phyloP scores from a whole-genome alignment of 2,113 vertebrate species.

The Myodes glareolus region DNA sequence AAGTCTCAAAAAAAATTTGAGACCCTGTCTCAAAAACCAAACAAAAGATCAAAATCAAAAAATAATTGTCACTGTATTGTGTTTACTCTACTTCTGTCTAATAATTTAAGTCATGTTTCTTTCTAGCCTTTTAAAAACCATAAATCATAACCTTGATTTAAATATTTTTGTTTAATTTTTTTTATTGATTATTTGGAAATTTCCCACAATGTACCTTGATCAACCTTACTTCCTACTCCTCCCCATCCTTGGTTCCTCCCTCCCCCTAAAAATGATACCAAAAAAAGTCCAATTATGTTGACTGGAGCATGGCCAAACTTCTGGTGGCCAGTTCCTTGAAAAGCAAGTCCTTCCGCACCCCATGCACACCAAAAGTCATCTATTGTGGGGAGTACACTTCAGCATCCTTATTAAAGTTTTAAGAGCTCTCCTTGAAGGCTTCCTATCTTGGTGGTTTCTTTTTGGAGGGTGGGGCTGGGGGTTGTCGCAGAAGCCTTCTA shows the following conservation, averaged over 20 bases:
- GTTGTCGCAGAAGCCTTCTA: background rate
- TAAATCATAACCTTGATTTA: slow-evolving; percentile 37
- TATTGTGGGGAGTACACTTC: background rate
- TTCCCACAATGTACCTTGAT: background rate
- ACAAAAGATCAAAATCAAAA: background rate
- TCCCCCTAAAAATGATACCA: background rate
- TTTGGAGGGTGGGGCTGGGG: background rate
- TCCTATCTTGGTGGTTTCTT: background rate
- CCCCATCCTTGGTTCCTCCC: background rate
- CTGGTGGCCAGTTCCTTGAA: background rate
- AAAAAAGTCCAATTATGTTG: background rate
- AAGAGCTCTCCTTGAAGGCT: background rate
- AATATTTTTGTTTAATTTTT: background rate
- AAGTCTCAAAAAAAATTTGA: too few relatives aligned
- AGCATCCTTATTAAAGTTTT: background rate
- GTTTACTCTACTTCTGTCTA: slow-evolving; percentile 6
- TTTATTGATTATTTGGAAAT: background rate
- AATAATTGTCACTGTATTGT: background rate
- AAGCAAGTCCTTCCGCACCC: background rate
- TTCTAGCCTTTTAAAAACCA: background rate
- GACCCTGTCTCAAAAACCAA: background rate
- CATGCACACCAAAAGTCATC: background rate
- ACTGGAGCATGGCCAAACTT: background rate
- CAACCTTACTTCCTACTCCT: background rate
- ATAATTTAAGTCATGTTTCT: slow-evolving; percentile 30